Base-by-base conservation (phyloP, 1,140 invertebrate species). In the Euwallacea similis region DNA sequence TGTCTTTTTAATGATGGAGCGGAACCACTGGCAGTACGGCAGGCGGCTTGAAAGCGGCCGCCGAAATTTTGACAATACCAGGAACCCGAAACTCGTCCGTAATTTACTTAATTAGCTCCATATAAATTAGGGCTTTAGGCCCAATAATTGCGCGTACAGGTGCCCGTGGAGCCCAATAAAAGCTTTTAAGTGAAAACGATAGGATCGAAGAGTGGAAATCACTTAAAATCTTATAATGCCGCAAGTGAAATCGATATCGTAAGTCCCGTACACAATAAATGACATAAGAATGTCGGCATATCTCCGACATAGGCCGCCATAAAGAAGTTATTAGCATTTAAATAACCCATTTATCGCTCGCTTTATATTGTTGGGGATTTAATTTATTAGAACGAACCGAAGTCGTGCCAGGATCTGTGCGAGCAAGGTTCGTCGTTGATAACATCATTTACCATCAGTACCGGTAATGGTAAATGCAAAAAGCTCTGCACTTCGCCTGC, bases 291-390 rank as follows among this genome's bases (percentile, higher is more conserved):
- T 63, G 61, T 63, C 61, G 61, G 61, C 61, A 46, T 61, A 61
- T 60, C 58, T 60, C 41, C 58, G 10, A 60, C 62, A 64, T 54
- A 58, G 65, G 47, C 41, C n/a, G 33, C 65, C 53, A 58, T 66
- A 66, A 66, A 66, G 65, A 66, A 66, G 65, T 66, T 56, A 66
- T 66, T 66, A 66, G 65, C 54, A 66, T 66, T 66, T 66, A 54
- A 66, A 66, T 66, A 66, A 41, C 65, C 53, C 54, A 66, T 66
- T 66, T 66, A 66, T 58, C 65, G 65, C 53, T 58, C 13, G 65
- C n/a, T 63, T 46, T 46, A 63, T 65, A 65, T 65, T 65, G 47
- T 65, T 65, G 7, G 46, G 13, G 7, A 65, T 66, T 66, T 58
- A 58, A 66, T 43, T 66, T 66, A 66, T 66, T 58, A 56, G 53